Percentiles rank a stretch among this genome's conserved stretches.
Conservation (phyloP, 64 coral and sea anemone genomes). For the Cladopsammia gracilis region DNA sequence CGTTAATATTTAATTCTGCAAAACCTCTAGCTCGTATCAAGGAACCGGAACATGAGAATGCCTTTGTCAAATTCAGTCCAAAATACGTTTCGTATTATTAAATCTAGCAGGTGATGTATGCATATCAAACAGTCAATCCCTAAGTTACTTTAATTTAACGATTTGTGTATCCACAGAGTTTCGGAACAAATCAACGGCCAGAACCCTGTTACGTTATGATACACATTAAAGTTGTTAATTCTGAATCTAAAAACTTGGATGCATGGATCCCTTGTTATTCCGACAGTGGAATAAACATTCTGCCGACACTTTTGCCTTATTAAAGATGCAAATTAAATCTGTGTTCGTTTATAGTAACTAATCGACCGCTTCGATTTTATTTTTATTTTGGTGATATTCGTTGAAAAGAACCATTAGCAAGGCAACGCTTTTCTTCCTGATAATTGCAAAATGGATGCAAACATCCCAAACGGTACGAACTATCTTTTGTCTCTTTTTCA, state of each 20-base stretch:
- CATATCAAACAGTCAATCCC: neutral
- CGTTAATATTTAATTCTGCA: too few relatives aligned
- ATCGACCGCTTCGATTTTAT: neutral
- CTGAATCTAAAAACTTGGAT: neutral
- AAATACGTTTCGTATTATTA: too few relatives aligned
- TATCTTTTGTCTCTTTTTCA: neutral
- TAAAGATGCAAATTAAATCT: constrained; percentile 6
- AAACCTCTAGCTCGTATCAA: too few relatives aligned
- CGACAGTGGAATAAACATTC: neutral
- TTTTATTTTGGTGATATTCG: neutral
- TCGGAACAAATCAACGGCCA: neutral
- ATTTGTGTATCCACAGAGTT: neutral
- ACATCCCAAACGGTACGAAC: neutral
- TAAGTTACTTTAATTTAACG: neutral
- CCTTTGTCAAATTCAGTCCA: too few relatives aligned
- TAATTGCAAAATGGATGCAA: constrained; percentile 13
- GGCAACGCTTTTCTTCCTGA: neutral
- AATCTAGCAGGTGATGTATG: neutral
- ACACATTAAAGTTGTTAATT: neutral
- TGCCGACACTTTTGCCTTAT: neutral
- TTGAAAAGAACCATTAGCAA: too few relatives aligned
- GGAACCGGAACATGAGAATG: too few relatives aligned
- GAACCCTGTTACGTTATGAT: neutral
- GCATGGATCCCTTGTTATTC: neutral
- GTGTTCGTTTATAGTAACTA: neutral